Base-by-base conservation (phyloP, 2,888 invertebrate genomes). In the Acanthosepion lycidas region DNA sequence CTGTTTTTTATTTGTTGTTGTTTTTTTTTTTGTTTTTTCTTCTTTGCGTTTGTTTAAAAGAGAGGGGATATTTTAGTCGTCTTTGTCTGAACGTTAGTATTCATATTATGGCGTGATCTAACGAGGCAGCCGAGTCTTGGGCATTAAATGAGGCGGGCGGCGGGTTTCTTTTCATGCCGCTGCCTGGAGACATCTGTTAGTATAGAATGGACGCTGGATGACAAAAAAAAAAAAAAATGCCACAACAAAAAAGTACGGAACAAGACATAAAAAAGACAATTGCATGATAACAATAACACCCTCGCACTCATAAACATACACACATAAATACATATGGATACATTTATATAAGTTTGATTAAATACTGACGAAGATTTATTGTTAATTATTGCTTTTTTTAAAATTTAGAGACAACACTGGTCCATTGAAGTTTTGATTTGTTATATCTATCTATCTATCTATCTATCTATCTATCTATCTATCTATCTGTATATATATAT, bases 41-140 rank as follows among this genome's bases (percentile, higher is more conserved):
- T 78, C 78, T 0, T 33, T 78, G 78, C n/a, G 78, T 78, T n/a
- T n/a, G 78, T 78, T 78, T n/a, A 9, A 78, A 78, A n/a, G 78
- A 78, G 78, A 12, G 28, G n/a, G 28, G 26, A 78, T 78, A 78
- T 78, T 78, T n/a, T 78, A 33, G 78, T 78, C 78, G 4, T 78
- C 78, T 78, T n/a, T n/a, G n/a, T 78, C 78, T 78, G n/a, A 2
- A 78, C 3, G n/a, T 78, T 78, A n/a, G 78, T 78, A n/a, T n/a
- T n/a, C 78, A 33, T 78, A 78, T 78, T 78, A 78, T 78, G 78
- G 78, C 78, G 78, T 78, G 78, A 78, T 78, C n/a, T 78, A n/a
- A 78, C 78, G n/a, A 78, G 78, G 23, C 78, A n/a, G 78, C 78
- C 78, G 12, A 78, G n/a, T 15, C 78, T 33, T n/a, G 78, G 18